Conservation (phyloP, 2,888 invertebrate species). For the Synergus itoensis region DNA sequence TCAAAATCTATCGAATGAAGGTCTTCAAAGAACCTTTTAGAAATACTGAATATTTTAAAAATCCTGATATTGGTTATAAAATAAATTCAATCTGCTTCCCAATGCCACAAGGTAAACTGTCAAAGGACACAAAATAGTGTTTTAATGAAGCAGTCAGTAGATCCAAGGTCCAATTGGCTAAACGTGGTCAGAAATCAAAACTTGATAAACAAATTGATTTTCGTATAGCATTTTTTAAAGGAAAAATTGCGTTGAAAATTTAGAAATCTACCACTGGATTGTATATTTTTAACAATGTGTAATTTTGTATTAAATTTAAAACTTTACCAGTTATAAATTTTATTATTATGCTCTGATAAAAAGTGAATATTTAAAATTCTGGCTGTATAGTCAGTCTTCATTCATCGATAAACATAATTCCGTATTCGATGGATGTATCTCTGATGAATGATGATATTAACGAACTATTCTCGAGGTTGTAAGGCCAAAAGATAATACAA, state of each 20-base stretch:
- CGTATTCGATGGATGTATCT: not conserved
- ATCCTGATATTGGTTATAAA: not conserved
- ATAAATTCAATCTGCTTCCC: not conserved
- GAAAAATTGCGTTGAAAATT: too few species aligned
- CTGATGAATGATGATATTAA: slow-evolving; percentile 1
- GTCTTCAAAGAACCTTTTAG: slow-evolving; percentile 7
- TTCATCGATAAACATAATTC: not conserved
- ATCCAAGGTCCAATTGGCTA: not conserved
- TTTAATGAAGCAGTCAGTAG: not conserved
- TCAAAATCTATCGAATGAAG: slow-evolving; percentile 25
- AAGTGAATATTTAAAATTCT: not conserved
- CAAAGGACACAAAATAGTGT: not conserved
- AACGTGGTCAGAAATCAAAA: not conserved
- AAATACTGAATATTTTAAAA: slow-evolving; percentile 7
- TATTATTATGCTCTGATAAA: not conserved
- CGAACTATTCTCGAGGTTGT: not conserved
- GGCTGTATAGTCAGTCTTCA: not conserved
- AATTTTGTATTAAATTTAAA: not conserved
- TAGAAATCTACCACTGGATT: too few species aligned
- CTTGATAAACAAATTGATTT: not conserved
- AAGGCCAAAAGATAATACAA: not conserved
- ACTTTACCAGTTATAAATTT: not conserved
- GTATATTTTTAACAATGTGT: too few species aligned
- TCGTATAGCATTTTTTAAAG: not conserved
- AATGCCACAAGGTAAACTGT: not conserved